Evolutionary conservation across 1,140 invertebrate genomes (phyloP), one percentile per base, ranked within the genome.

Genomic region (Meloidogyne exigua): DNA sequence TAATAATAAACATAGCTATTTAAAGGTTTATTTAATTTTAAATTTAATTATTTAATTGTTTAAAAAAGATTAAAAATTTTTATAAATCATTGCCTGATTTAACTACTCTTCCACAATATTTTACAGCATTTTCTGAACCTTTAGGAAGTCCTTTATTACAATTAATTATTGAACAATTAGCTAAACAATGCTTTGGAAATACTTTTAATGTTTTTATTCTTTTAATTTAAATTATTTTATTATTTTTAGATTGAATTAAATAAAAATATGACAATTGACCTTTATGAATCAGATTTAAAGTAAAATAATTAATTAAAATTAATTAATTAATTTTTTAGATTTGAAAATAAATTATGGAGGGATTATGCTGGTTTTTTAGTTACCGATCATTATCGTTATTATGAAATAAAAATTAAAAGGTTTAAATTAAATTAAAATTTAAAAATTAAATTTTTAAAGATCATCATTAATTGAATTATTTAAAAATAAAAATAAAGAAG

Each of bases 351-450:
- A 21, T 66, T 83, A 44, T 82, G 81, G 81, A 44, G 81, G 18
- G 81, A 82, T 49, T 82, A 21, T 67, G 42, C 49, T 68, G 81
- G 81, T 32, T 82, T 82, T 79, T 39, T 82, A 64, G 78, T 82
- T 44, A 44, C 66, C 18, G 81, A 82, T 72, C 72, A 73, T n/a
- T 78, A 28, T 62, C 79, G 81, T 12, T 81, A 74, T 32, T 64
- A 64, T 18, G 79, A 82, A 69, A 68, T 84, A 44, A 79, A 84
- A 44, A 75, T 82, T 62, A 32, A 39, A 21, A 67, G 21, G 80
- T 83, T n/a, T n/a, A n/a, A 32, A 26, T n/a, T 42, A 39, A 10
- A 11, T 36, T 75, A 49, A 67, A 39, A 77, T 66, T n/a, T 57
- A 57, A 57, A 57, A 57, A 57, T 57, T 57, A 7, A 57, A 7